Percentiles rank a stretch among this genome's conserved stretches.
Conservation (phyloP, 2,888 invertebrate genomes). For the Hirudinaria manillensis region DNA sequence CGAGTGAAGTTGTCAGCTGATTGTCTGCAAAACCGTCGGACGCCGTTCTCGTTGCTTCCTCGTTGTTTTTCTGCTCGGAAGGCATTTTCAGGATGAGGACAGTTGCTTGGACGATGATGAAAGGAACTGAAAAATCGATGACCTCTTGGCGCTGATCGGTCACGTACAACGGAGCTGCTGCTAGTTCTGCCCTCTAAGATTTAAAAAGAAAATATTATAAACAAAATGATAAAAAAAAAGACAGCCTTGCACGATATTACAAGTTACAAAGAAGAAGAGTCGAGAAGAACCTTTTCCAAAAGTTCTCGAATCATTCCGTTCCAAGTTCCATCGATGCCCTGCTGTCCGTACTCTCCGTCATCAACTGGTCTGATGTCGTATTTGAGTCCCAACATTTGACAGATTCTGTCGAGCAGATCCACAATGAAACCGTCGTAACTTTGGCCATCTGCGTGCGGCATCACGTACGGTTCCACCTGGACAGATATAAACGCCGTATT, state of each 20-base stretch:
- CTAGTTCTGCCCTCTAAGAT: constrained; percentile 37
- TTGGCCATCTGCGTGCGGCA: constrained; percentile 25
- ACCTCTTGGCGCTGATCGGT: constrained; percentile 36
- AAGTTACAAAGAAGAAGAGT: background rate
- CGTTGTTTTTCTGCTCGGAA: background rate
- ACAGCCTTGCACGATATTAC: background rate
- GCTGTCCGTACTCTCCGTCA: constrained; percentile 38
- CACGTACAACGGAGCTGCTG: constrained; percentile 39
- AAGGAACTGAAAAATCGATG: constrained; percentile 38
- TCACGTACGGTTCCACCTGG: constrained; percentile 37
- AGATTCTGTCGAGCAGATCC: constrained; percentile 39
- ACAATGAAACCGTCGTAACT: constrained; percentile 37
- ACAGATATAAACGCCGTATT: background rate
- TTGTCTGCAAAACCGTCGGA: background rate
- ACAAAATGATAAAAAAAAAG: background rate
- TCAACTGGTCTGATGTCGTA: constrained; percentile 34
- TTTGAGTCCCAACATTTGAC: constrained; percentile 36
- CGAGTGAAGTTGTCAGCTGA: constrained; percentile 3
- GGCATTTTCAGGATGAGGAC: constrained; percentile 29
- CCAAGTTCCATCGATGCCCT: constrained; percentile 35
- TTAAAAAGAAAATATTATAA: background rate
- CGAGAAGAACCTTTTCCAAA: constrained; percentile 33
- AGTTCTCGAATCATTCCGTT: constrained; percentile 39
- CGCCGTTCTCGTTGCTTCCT: background rate
- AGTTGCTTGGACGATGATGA: constrained; percentile 37